These are phyloP conservation scores for Erythrolamprus reginae DNA, from an alignment of 2,113 vertebrate species.

Conservation along the genomic window DNA sequence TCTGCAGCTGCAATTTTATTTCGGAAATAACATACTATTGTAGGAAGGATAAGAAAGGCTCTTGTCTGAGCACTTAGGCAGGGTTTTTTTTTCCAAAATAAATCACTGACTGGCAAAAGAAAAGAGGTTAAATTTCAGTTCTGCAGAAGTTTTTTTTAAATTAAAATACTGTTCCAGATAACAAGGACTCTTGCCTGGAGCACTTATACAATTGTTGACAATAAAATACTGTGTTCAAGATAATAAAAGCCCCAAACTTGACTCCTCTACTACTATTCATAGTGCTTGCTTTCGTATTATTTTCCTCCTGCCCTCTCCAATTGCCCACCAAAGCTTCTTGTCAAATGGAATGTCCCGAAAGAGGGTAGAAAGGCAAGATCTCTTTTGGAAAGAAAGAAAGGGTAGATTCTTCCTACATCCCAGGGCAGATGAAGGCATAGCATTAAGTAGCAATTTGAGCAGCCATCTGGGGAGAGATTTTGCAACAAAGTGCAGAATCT, in stretches of 20 bases:
- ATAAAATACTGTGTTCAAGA: not conserved
- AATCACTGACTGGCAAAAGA: not conserved
- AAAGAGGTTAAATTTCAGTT: not conserved
- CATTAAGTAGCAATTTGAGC: not conserved
- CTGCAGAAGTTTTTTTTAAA: not conserved
- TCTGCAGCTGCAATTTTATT: not conserved
- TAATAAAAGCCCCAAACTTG: not conserved
- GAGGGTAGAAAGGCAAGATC: not conserved
- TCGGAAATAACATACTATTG: not conserved
- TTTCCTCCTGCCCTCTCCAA: not conserved
- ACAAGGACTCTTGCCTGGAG: not conserved
- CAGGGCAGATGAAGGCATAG: not conserved
- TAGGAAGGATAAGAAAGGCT: not conserved
- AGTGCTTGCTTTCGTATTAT: not conserved
- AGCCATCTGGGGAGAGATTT: not conserved
- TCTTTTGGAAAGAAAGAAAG: not conserved
- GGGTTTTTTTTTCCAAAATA: not conserved
- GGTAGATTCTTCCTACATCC: not conserved
- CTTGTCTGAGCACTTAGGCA: not conserved
- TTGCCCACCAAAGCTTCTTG: not conserved
- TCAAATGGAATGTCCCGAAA: not conserved
- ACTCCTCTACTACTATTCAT: not conserved
- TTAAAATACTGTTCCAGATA: not conserved
- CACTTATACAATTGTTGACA: not conserved
- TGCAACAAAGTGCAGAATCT: not conserved